Evolutionary conservation across 2,888 invertebrate species (phyloP).

Genomic region (Nudaria mundana): DNA sequence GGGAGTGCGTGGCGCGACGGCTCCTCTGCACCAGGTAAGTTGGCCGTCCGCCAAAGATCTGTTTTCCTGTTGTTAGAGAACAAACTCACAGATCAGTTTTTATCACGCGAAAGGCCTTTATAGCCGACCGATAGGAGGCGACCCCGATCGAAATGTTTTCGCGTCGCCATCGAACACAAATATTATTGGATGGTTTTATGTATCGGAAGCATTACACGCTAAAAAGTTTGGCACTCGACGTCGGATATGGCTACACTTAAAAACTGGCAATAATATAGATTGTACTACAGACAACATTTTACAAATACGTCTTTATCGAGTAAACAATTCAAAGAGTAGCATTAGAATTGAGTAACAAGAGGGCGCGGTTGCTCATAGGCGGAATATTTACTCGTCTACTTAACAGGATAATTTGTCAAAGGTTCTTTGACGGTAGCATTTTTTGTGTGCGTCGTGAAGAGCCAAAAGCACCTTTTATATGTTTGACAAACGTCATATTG

Average conservation of each 20-base stretch:
- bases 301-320: constrained; percentile 31
- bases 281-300: constrained; percentile 32
- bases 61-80: constrained; percentile 77
- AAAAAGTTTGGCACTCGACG: constrained; percentile 71
- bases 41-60: constrained; percentile 75
- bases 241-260: constrained; percentile 51
- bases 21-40: constrained; percentile 60
- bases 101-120: constrained; percentile 81
- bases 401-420: constrained; percentile 73
- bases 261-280: constrained; percentile 48
- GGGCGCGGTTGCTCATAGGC: constrained; percentile 20
- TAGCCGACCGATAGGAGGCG: constrained; percentile 72
- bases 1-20: constrained; percentile 38
- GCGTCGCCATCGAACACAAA: constrained; percentile 71
- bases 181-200: constrained; percentile 78
- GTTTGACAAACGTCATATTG: constrained; percentile 64
- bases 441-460: constrained; percentile 48
- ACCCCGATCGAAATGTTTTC: constrained; percentile 67
- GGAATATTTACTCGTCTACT: constrained; percentile 52
- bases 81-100: constrained; percentile 81
- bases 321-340: constrained; percentile 30
- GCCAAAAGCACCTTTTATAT: constrained; percentile 53
- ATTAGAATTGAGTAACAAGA: constrained; percentile 18
- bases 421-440: constrained; percentile 57
- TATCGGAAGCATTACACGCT: constrained; percentile 78